These are phyloP conservation scores for Oriolus oriolus DNA, from an alignment of 2,113 vertebrate genomes.

Conservation along the genomic window DNA sequence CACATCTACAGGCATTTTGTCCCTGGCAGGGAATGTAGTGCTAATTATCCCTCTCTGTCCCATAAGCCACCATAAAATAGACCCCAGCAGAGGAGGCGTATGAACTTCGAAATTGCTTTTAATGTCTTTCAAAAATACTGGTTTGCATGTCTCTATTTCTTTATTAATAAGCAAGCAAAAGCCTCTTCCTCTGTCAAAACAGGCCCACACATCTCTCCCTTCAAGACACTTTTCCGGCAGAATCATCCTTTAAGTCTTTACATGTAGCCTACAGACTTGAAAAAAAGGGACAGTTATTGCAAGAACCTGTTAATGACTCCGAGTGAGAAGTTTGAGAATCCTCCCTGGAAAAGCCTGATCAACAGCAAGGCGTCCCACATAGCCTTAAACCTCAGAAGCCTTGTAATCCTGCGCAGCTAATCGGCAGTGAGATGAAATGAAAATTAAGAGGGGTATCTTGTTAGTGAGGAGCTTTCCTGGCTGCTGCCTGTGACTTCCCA, in stretches of 20 bases:
- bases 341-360: neutral
- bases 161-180: neutral
- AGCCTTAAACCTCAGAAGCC: neutral
- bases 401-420: neutral
- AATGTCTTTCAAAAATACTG: neutral
- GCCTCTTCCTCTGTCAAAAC: slow-evolving; percentile 8
- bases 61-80: neutral
- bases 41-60: neutral
- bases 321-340: neutral
- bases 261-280: neutral
- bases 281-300: neutral
- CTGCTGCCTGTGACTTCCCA: neutral
- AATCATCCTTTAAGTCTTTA: neutral
- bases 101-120: neutral
- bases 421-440: neutral
- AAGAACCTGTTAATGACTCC: neutral
- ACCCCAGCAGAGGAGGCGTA: neutral
- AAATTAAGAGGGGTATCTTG: neutral
- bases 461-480: neutral
- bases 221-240: neutral
- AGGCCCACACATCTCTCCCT: neutral
- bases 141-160: neutral
- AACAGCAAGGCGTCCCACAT: neutral
- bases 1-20: neutral
- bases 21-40: neutral